phyloP scores from a whole-genome alignment of 2,797 vertebrate genomes.

The Gallinago solitaria region DNA sequence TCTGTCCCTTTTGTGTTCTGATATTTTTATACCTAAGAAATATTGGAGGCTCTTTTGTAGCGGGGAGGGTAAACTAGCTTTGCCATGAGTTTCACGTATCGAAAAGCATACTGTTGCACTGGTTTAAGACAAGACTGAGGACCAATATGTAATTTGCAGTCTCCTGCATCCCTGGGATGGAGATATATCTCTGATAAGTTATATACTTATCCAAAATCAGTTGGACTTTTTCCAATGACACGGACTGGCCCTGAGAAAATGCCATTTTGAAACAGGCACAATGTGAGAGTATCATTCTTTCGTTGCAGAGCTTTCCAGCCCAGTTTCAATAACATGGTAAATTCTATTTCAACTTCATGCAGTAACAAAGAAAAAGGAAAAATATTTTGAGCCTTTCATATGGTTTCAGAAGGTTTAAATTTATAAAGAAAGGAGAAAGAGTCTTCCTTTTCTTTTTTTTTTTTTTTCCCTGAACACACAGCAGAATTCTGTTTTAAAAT shows the following conservation, averaged over 20 bases:
- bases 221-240: background rate
- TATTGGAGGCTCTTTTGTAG: background rate
- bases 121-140: background rate
- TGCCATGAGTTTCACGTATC: background rate
- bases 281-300: background rate
- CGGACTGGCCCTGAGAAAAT: background rate
- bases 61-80: background rate
- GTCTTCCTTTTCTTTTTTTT: background rate
- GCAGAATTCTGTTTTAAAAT: background rate
- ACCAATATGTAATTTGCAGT: background rate
- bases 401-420: background rate
- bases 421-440: background rate
- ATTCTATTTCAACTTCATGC: background rate
- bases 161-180: background rate
- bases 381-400: background rate
- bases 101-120: background rate
- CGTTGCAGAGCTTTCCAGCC: background rate
- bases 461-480: fast-evolving
- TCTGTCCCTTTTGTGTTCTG: background rate
- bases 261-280: background rate
- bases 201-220: background rate
- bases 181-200: background rate
- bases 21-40: background rate
- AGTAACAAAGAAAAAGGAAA: background rate
- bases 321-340: fast-evolving